Conservation (phyloP, 2,797 vertebrate species). For the Serranus cabrilla region DNA sequence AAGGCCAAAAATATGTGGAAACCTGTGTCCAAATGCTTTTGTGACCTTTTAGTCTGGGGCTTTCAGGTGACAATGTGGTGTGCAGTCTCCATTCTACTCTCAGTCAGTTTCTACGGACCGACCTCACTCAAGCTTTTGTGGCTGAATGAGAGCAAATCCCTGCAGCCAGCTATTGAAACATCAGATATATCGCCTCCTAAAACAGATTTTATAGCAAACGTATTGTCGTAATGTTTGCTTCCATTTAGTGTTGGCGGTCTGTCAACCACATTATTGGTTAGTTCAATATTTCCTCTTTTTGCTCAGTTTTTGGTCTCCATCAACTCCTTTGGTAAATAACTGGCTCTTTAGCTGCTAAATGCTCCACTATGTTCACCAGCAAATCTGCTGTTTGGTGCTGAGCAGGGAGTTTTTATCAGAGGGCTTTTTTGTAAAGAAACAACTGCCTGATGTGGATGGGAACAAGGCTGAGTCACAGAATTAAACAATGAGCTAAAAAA, state of each 20-base stretch:
- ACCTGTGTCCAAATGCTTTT: not conserved
- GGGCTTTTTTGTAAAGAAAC: not conserved
- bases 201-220: not conserved
- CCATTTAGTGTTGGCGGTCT: not conserved
- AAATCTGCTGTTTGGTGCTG: not conserved
- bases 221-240: not conserved
- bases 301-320: not conserved
- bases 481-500: not conserved
- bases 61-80: not conserved
- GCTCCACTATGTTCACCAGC: not conserved
- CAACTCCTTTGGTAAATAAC: not conserved
- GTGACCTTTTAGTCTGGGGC: not conserved
- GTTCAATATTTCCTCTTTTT: not conserved
- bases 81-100: too few species aligned
- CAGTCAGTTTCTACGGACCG: too few species aligned
- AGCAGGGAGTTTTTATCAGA: not conserved
- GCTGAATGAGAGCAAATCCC: constrained; percentile 28
- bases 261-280: not conserved
- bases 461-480: not conserved
- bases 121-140: not conserved
- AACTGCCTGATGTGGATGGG: not conserved
- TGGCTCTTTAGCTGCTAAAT: not conserved
- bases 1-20: not conserved
- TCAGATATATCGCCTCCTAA: not conserved
- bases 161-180: constrained; percentile 4